Base-by-base conservation (phyloP, 2,888 invertebrate species). In the Lycaena phlaeas region DNA sequence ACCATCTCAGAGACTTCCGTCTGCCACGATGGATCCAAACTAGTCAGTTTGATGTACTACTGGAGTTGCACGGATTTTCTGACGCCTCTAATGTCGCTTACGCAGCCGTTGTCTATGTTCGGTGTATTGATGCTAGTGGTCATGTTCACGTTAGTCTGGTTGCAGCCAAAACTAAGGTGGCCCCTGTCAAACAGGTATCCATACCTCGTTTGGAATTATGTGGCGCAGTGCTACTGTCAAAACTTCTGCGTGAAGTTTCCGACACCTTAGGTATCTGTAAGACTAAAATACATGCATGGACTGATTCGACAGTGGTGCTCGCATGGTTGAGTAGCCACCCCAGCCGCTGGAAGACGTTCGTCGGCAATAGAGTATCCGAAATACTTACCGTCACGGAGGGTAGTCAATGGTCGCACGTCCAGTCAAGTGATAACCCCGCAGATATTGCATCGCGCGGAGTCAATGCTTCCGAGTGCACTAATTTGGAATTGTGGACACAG, bases 381-480 rank as follows among this genome's bases (percentile, higher is more conserved):
- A 54, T 60, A 3, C 36, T 52, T 9, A 34, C 38, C 0, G 14
- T 36, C 1, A 4, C 50, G 7, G 41, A 49, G 4, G 11, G 22
- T 4, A 9, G 31, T 9, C 42, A 49, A 2, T 53, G 58, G 59
- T 45, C 28, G 14, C 52, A 57, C 27, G 50, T 44, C 6, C 7
- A 14, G 11, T 18, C 53, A 0, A 25, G 27, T 1, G 28, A 54
- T 2, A 60, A 59, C 38, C 56, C 57, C 1, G 57, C 56, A 0
- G 59, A 61, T 39, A 45, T 41, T 25, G 57, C 56, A 0, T 56
- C 59, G 5, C 40, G 58, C 11, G 55, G 58, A 4, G 3, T 52
- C 5, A 2, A 9, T 5, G 44, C 41, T 4, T 39, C 44, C 1
- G 10, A 18, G 1, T 9, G 12, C 3, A 9, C 2, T 4, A 6